phyloP scores from a whole-genome alignment of 2,113 vertebrate genomes.

The Corythaixoides concolor region DNA sequence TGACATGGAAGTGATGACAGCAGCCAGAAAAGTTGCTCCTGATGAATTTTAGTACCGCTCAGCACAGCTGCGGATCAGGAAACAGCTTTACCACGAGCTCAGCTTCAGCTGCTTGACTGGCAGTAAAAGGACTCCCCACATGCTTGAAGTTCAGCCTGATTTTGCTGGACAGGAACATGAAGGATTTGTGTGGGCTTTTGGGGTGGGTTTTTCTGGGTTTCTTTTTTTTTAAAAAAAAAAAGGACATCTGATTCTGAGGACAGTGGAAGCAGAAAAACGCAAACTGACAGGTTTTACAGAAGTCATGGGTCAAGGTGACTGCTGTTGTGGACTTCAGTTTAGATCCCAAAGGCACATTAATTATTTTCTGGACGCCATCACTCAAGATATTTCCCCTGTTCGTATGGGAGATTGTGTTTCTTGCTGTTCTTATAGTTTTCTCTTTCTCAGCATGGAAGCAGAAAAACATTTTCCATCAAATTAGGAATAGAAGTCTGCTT shows the following conservation, averaged over 20 bases:
- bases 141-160: neutral
- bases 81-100: neutral
- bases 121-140: neutral
- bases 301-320: neutral
- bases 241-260: neutral
- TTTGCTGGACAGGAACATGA: neutral
- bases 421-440: neutral
- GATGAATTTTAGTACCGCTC: neutral
- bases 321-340: neutral
- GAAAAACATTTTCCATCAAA: neutral
- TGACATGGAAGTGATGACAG: accelerated
- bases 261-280: neutral
- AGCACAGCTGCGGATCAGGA: neutral
- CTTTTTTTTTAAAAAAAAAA: neutral
- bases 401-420: neutral
- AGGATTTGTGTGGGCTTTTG: neutral
- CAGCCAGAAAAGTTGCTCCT: neutral
- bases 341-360: neutral
- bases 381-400: neutral
- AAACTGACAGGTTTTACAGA: neutral
- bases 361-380: neutral
- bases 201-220: neutral
- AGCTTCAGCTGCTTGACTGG: neutral
- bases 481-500: neutral
- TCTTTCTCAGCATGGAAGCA: neutral